phyloP scores from a whole-genome alignment of 1,140 invertebrate genomes.

The Atta texana region DNA sequence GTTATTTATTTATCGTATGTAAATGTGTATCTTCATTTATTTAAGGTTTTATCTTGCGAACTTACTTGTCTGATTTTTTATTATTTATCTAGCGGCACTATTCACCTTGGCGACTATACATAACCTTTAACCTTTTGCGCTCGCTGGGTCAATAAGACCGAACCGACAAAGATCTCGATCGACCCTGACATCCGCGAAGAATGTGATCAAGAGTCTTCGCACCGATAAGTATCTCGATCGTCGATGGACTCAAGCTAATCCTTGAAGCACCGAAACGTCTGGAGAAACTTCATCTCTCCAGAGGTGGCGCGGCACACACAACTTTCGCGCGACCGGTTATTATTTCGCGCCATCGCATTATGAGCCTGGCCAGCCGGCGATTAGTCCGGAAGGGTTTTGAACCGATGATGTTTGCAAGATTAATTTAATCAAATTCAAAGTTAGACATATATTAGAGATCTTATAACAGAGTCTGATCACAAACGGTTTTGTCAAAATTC shows the following conservation, averaged over 20 bases:
- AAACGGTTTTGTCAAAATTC: too few relatives aligned
- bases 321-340: slow-evolving; percentile 47
- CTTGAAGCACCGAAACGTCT: slow-evolving; percentile 11
- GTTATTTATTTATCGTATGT: neutral
- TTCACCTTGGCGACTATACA: neutral
- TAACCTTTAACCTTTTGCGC: neutral
- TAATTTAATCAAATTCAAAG: slow-evolving; percentile 21
- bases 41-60: neutral
- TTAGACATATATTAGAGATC: too few relatives aligned
- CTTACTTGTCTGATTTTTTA: neutral
- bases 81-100: neutral
- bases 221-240: slow-evolving; percentile 27
- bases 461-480: too few relatives aligned
- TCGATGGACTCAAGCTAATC: slow-evolving; percentile 33
- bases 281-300: slow-evolving; percentile 18
- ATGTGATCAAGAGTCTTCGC: slow-evolving; percentile 4
- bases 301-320: slow-evolving; percentile 9
- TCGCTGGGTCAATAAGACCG: slow-evolving; percentile 21
- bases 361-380: slow-evolving; percentile 7
- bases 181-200: slow-evolving; percentile 44
- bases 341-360: slow-evolving; percentile 37
- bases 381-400: slow-evolving; percentile 13
- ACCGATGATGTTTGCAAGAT: neutral
- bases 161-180: neutral
- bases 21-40: neutral